Conservation (phyloP, 2,797 vertebrate genomes). For the Momotus momota region DNA sequence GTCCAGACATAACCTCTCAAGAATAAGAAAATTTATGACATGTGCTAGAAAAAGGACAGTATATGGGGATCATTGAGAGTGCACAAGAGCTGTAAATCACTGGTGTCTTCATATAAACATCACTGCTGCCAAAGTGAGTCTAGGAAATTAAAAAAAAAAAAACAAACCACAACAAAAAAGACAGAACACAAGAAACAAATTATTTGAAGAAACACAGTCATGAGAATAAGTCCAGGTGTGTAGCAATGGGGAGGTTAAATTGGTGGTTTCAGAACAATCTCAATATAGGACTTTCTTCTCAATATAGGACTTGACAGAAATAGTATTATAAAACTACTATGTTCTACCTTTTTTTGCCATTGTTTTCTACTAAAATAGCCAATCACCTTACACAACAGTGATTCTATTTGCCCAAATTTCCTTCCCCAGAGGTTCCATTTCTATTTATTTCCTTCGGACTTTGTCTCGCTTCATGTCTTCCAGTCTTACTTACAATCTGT, state of each 20-base stretch:
- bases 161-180: no score
- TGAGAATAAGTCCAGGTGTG: not conserved
- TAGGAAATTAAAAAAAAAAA: not conserved
- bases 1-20: not conserved
- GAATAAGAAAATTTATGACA: not conserved
- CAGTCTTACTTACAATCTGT: not conserved
- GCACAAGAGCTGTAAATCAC: not conserved
- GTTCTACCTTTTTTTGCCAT: not conserved
- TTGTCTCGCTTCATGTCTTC: not conserved
- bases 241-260: not conserved
- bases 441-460: slow-evolving; percentile 18
- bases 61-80: not conserved
- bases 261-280: not conserved
- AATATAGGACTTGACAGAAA: not conserved
- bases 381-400: not conserved
- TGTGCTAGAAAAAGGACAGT: not conserved
- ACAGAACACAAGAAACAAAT: not conserved
- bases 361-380: not conserved
- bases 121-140: not conserved
- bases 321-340: not conserved
- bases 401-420: not conserved
- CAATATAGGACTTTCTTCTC: not conserved
- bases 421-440: not conserved
- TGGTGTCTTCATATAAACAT: not conserved
- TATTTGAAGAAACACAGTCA: not conserved